phyloP scores from a whole-genome alignment of 2,113 vertebrate species.

The Smithornis capensis region DNA sequence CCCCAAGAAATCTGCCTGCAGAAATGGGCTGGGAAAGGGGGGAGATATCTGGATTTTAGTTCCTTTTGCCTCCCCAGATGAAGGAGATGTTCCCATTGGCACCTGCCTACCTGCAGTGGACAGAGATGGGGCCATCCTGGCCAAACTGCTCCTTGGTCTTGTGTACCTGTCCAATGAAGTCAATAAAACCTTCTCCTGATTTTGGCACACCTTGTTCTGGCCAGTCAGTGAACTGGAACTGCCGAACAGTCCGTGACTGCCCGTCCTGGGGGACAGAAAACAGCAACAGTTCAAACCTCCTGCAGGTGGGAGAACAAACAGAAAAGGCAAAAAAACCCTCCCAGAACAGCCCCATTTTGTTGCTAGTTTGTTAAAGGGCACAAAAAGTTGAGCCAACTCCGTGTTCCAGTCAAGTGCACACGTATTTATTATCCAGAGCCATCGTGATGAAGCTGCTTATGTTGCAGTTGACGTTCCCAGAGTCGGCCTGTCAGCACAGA shows the following conservation, averaged over 20 bases:
- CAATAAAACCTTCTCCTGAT: constrained; percentile 96
- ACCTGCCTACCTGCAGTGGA: constrained; percentile 90
- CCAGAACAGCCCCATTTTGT: not conserved
- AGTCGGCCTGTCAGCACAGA: not conserved
- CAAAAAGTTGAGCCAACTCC: not conserved
- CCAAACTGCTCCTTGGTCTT: constrained; percentile 99
- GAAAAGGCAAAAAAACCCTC: not conserved
- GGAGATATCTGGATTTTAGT: not conserved
- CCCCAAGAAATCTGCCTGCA: not conserved
- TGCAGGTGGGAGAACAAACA: not conserved
- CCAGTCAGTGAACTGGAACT: constrained; percentile 99
- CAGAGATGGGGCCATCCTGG: constrained; percentile 96
- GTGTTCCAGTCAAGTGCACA: not conserved
- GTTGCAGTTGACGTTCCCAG: not conserved
- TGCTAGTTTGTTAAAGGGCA: not conserved
- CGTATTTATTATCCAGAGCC: not conserved
- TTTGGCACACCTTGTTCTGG: constrained; percentile 96
- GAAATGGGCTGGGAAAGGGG: not conserved
- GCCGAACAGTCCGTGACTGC: constrained; percentile 94
- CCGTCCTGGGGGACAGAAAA: constrained; percentile 81
- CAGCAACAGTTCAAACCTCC: accelerated
- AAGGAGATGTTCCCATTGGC: accelerated
- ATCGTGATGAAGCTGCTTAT: not conserved
- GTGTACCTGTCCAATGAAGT: constrained; percentile 97
- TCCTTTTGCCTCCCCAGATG: not conserved